Base-by-base conservation (phyloP, 2,113 vertebrate species). In the Oreochromis niloticus region DNA sequence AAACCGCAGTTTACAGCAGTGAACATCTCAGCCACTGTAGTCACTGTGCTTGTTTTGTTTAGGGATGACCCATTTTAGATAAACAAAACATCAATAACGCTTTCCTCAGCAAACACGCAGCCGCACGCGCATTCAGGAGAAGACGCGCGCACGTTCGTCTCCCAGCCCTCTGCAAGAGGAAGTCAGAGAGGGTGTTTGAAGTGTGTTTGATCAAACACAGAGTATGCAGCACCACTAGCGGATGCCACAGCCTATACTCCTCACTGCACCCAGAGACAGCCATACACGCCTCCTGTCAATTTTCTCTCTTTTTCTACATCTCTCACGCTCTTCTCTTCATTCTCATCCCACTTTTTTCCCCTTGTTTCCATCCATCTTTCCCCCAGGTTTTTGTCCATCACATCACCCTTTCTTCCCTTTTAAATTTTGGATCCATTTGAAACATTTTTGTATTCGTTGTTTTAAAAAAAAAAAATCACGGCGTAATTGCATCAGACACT, bases 131-230 rank as follows among this genome's bases (percentile, higher is more conserved):
- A 32, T n/a, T 52, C 59, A 78, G 39, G 61, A 32, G 4, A 59
- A 85, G 48, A 34, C 6, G 7, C 19, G 13, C 79, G 3, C 78
- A 13, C 57, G 9, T 85, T 52, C 86, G 13, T 85, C 88, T 91
- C 61, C 56, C 80, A 41, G 81, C 80, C 88, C 84, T 27, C 50
- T 30, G 91, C 68, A 10, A 88, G 79, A 89, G 90, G 90, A 92
- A 94, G 93, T 90, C 89, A 92, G 93, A 13, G 82, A 83, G 89
- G 90, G 89, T 83, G 94, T 95, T 96, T 95, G 94, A 96, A 95
- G 95, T 95, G 92, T 22, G 88, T 94, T 71, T 95, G 95, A 96
- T 96, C 95, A 96, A 96, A 96, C 93, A 81, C 30, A 6, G 92
- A 61, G 94, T 95, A 95, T 95, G 92, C 95, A 95, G 94, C 94